Evolutionary conservation across 1,140 invertebrate genomes (phyloP), one percentile per base, ranked within the genome.

Genomic region (Myzus persicae): DNA sequence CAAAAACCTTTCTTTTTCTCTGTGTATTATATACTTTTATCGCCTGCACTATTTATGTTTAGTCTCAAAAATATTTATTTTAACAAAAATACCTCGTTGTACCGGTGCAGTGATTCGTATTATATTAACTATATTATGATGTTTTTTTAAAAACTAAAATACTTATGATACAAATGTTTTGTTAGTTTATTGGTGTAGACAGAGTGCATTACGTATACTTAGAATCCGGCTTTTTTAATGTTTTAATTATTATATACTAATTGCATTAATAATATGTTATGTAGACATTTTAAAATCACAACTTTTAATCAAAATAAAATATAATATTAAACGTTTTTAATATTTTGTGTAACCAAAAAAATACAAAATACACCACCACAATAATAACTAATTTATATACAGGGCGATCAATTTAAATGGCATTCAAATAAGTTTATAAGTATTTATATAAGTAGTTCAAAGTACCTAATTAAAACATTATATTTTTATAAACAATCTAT

Each of bases 141-240:
- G 14, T 76, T n/a, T n/a, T n/a, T 76, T 76, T n/a, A n/a, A 67
- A 67, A n/a, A n/a, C 18, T 76, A 76, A 18, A n/a, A 76, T n/a
- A 76, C 22, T 14, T n/a, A 76, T 44, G 14, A 40, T 9, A 26
- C 20, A 26, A 9, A 31, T 31, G 46, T 84, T 6, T 89, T 24
- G 36, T 54, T 89, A 54, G 87, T 89, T 40, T 51, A 90, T 6
- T n/a, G 14, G 6, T 44, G 18, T 67, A 11, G 88, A n/a, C 38
- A 9, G 1, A 42, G 26, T 67, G 89, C 89, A 90, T 90, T 90
- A 90, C 51, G 89, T 90, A 90, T 42, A 51, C 20, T 22, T 51
- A n/a, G 11, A 38, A 20, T 24, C 26, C 46, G 48, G 22, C 31
- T 38, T 31, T 59, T 54, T 40, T 18, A 59, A 90, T 90, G 38